Conservation (phyloP, 2,888 invertebrate genomes). For the Laspeyria flexula region DNA sequence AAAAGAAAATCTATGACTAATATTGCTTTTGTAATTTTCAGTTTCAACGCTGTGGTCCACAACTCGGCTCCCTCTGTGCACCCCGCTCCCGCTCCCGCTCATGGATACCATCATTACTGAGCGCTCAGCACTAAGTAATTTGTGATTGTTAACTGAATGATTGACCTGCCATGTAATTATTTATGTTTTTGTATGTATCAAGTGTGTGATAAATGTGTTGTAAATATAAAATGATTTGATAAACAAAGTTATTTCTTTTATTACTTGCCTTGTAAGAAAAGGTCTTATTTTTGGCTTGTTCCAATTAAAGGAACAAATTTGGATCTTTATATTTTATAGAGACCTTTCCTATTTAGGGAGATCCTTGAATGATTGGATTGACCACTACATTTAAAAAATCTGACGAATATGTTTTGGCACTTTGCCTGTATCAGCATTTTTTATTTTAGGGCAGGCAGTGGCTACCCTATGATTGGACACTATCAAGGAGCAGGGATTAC, state of each 20-base stretch:
- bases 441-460: no score
- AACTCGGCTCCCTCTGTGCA: slow-evolving; percentile 58
- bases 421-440: no score
- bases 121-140: slow-evolving; percentile 36
- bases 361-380: no score
- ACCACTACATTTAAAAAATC: no score
- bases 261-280: background rate
- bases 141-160: slow-evolving; percentile 30
- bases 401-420: no score
- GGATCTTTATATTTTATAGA: no score
- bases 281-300: no score
- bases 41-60: slow-evolving; percentile 62
- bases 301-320: no score
- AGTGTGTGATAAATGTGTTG: slow-evolving; percentile 26
- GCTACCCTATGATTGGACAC: no score
- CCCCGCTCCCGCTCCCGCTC: slow-evolving; percentile 37
- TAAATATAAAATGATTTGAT: slow-evolving; percentile 8
- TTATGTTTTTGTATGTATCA: slow-evolving; percentile 51
- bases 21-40: slow-evolving; percentile 16
- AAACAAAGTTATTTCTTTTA: background rate
- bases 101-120: slow-evolving; percentile 43
- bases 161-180: slow-evolving; percentile 34
- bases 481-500: no score
- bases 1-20: background rate
- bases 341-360: no score